Base-by-base conservation (phyloP, 2,888 invertebrate genomes). In the Bombyx huttoni region DNA sequence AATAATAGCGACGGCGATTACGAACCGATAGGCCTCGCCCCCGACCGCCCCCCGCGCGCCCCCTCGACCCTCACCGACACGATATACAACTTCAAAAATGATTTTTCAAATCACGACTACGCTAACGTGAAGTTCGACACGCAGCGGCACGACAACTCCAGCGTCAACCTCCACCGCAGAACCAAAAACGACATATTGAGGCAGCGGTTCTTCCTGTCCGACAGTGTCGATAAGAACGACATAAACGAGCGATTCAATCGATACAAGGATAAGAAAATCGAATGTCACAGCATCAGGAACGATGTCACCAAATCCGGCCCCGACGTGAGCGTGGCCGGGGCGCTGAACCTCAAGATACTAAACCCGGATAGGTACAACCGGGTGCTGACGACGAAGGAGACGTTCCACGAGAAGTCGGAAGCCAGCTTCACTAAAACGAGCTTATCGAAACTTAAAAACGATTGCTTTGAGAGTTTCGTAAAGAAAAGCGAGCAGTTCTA, bases 401-500 rank as follows among this genome's bases (percentile, higher is more conserved):
- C 85, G 0, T 84, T 81, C 8, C 74, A 78, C 68, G 80, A 88
- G 35, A 74, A 71, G 0, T 69, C 83, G 0, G 83, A 83, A 49
- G 81, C 84, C 0, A 83, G 85, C 56, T 86, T 85, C 60, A 84
- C 81, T 2, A 87, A 83, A 60, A 75, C 69, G 53, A 73, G 81
- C 52, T 59, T 86, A 0, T 70, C 76, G 1, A 79, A 76, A 61
- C 55, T 73, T 0, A 73, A 69, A 46, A 62, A 60, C 0, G 85
- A 87, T 45, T 78, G 82, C 46, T 78, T 89, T 3, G 89, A 88
- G 52, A 79, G 70, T 1, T 89, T 89, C 54, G 66, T 89, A 1
- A 88, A 88, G 62, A 75, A 79, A n/a, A 88, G 88, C 64, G 89
- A 89, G 52, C 78, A 76, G 34, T 89, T 84, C 53, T 89, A 83